Evolutionary conservation across 1,140 invertebrate species (phyloP).

Genomic region (Drosophila athabasca): DNA sequence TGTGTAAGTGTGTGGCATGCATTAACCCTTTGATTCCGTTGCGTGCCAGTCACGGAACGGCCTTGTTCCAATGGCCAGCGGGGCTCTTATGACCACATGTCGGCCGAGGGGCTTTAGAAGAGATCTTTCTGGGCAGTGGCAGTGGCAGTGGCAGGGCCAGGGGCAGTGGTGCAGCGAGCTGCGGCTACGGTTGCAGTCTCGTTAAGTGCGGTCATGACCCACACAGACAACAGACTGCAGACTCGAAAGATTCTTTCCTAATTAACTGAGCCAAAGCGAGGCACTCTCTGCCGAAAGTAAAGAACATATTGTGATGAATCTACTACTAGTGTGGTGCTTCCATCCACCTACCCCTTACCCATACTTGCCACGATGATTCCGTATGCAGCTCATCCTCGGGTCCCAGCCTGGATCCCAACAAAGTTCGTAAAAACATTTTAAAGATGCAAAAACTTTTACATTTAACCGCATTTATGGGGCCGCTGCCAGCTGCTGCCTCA

Average conservation of each 20-base stretch:
- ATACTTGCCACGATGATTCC: conserved; percentile 11
- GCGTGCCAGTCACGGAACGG: conserved; percentile 57
- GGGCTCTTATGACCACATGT: background rate
- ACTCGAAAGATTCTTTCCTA: conserved; percentile 30
- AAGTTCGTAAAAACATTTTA: conserved; percentile 66
- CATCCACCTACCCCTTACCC: conserved; percentile 13
- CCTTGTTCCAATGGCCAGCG: conserved; percentile 41
- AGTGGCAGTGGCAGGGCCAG: conserved; percentile 8
- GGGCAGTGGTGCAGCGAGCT: conserved; percentile 3
- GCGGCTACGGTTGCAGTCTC: conserved; percentile 34
- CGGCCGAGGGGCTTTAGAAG: conserved; percentile 1
- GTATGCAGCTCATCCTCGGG: conserved; percentile 19
- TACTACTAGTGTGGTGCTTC: conserved; percentile 4
- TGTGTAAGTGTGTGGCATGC: conserved; percentile 47
- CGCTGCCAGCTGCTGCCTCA: conserved; percentile 51
- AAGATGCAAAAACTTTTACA: conserved; percentile 77
- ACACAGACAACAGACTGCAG: background rate
- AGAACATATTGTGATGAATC: background rate
- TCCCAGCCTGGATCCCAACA: conserved; percentile 15
- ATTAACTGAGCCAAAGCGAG: conserved; percentile 21
- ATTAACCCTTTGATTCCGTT: conserved; percentile 64
- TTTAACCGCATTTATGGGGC: conserved; percentile 77
- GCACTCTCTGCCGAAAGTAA: background rate
- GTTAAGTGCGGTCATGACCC: conserved; percentile 14
- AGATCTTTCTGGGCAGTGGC: conserved; percentile 18